Conservation (phyloP, 1,140 invertebrate genomes). For the Atta texana region DNA sequence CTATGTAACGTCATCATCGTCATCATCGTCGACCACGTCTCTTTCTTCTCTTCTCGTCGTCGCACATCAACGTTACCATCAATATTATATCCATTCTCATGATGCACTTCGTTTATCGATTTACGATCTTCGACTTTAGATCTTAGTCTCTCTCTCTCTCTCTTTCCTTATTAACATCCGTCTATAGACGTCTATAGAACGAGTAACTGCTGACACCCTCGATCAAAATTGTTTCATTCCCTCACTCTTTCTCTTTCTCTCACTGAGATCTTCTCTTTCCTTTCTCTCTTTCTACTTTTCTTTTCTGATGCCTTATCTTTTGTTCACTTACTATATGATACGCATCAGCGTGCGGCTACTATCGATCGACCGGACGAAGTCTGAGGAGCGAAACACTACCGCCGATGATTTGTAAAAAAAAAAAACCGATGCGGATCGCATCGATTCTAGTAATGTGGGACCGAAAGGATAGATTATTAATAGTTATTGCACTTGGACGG, state of each 20-base stretch:
- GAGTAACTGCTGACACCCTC: constrained; percentile 1
- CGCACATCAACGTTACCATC: neutral
- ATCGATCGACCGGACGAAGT: constrained; percentile 61
- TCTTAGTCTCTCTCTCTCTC: neutral
- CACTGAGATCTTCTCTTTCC: constrained; percentile 2
- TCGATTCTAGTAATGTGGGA: constrained; percentile 11
- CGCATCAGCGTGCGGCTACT: constrained; percentile 59
- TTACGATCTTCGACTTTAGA: too few relatives aligned
- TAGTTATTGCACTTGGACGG: constrained; percentile 75
- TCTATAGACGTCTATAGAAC: constrained; percentile 10
- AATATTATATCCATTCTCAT: constrained; percentile 14
- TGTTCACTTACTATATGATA: constrained; percentile 67
- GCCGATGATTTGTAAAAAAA: constrained; percentile 1
- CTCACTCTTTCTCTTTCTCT: constrained; percentile 13
- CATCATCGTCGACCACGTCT: constrained; percentile 28
- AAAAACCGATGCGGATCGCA: neutral
- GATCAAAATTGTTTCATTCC: constrained; percentile 10
- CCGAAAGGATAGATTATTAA: constrained; percentile 58
- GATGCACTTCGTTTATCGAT: neutral
- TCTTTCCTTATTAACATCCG: neutral
- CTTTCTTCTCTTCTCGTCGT: neutral
- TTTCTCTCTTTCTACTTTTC: constrained; percentile 27
- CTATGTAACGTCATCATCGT: constrained; percentile 54
- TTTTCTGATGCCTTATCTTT: constrained; percentile 59
- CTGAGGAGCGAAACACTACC: constrained; percentile 11